A percentile compares a stretch with the other conserved stretches of the same genome.
Evolutionary conservation across 1,140 invertebrate genomes (phyloP).

Genomic region (Mesaphorura yosii): DNA sequence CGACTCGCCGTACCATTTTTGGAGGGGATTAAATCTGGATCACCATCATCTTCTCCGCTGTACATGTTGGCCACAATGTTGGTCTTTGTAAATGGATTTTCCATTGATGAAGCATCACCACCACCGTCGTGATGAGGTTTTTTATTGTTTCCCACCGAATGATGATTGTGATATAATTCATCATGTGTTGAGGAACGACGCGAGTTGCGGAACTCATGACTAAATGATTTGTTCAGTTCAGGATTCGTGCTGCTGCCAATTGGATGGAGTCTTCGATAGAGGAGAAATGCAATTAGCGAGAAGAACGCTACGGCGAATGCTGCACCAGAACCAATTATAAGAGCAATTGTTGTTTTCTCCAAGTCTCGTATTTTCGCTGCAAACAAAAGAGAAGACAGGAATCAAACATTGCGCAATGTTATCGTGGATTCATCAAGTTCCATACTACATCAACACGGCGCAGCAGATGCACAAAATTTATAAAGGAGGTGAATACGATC

Average conservation of each 20-base stretch:
- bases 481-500: too few relatives aligned
- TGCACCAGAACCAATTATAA: conserved; percentile 28
- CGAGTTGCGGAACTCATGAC: conserved; percentile 24
- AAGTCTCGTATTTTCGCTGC: conserved; percentile 31
- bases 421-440: not conserved
- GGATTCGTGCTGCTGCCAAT: conserved; percentile 20
- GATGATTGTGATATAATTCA: conserved; percentile 30
- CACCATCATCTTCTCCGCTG: conserved; percentile 29
- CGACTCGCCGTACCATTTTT: conserved; percentile 25
- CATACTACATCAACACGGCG: too few relatives aligned
- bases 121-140: too few relatives aligned
- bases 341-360: conserved; percentile 31
- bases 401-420: not conserved
- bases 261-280: conserved; percentile 28
- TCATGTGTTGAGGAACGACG: conserved; percentile 29
- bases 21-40: conserved; percentile 31
- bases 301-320: conserved; percentile 21
- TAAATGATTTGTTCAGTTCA: conserved; percentile 30
- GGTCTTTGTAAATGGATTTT: conserved; percentile 24
- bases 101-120: conserved; percentile 20
- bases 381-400: conserved; percentile 6
- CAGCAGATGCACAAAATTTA: too few relatives aligned
- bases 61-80: too few relatives aligned
- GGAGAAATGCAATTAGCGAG: conserved; percentile 29
- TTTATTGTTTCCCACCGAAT: too few relatives aligned